Evolutionary conservation across 2,888 invertebrate species (phyloP).

Genomic region (Ceratothoa steindachneri): DNA sequence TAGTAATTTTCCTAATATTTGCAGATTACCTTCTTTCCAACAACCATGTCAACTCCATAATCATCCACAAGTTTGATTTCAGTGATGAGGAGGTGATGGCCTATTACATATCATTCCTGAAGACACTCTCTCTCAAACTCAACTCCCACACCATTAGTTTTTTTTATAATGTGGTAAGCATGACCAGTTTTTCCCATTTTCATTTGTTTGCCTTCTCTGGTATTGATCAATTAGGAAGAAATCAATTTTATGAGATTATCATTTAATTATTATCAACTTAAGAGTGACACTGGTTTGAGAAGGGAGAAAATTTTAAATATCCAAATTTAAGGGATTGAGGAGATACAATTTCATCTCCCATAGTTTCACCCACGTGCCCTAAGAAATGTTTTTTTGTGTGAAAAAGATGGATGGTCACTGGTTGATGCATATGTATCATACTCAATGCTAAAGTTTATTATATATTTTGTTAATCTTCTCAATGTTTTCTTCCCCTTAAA

Average conservation of each 20-base stretch:
- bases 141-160: constrained; percentile 99
- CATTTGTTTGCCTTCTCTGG: not conserved
- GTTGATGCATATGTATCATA: too few relatives aligned
- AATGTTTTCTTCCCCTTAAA: too few relatives aligned
- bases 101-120: constrained; percentile 98
- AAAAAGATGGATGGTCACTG: too few relatives aligned
- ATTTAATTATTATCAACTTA: not conserved
- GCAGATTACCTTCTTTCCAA: constrained; percentile 97
- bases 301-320: not conserved
- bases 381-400: too few relatives aligned
- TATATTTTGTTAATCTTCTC: too few relatives aligned
- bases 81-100: constrained; percentile 99
- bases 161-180: constrained; percentile 96
- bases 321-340: too few relatives aligned
- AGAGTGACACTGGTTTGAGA: not conserved
- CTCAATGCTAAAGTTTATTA: too few relatives aligned
- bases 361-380: too few relatives aligned
- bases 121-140: constrained; percentile 93
- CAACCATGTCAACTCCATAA: constrained; percentile 99
- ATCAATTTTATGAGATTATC: not conserved
- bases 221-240: not conserved
- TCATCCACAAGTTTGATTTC: constrained; percentile 98
- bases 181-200: not conserved
- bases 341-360: too few relatives aligned
- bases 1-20: too few relatives aligned